phyloP scores from a whole-genome alignment of 2,113 vertebrate genomes.

The Neotoma lepida region DNA sequence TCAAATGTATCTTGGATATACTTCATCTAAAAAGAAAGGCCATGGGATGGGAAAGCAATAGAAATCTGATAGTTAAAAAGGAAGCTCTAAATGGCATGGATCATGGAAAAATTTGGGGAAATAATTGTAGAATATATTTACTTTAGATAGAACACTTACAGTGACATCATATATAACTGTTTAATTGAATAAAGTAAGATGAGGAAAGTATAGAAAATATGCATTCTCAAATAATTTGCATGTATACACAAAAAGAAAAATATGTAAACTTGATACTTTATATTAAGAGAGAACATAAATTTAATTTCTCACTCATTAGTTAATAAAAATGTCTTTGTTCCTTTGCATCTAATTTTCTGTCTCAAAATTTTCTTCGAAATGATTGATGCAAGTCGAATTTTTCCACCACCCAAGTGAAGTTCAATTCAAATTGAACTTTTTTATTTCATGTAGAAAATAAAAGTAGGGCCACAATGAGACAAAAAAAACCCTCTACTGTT shows the following conservation, averaged over 20 bases:
- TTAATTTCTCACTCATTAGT: not conserved
- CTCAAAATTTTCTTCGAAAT: not conserved
- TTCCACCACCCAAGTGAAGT: not conserved
- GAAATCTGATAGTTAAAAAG: not conserved
- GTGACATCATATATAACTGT: not conserved
- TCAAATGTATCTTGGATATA: not conserved
- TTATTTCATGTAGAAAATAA: not conserved
- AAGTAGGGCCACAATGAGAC: not conserved
- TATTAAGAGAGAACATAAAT: not conserved
- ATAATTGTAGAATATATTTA: not conserved
- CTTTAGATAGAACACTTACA: not conserved
- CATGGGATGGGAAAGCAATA: not conserved
- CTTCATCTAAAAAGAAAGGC: not conserved
- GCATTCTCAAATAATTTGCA: not conserved
- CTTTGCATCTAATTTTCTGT: not conserved
- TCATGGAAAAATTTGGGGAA: not conserved
- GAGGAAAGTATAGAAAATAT: not conserved
- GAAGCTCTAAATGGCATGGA: not conserved
- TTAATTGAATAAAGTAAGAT: not conserved
- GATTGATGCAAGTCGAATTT: not conserved
- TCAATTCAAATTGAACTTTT: not conserved
- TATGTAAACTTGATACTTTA: not conserved
- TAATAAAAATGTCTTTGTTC: not conserved
- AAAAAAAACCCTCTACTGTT: not conserved
- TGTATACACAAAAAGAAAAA: not conserved